Percentiles rank a stretch among this genome's conserved stretches.
Conservation (phyloP, 2,888 invertebrate species). For the Pheosia gnoma region DNA sequence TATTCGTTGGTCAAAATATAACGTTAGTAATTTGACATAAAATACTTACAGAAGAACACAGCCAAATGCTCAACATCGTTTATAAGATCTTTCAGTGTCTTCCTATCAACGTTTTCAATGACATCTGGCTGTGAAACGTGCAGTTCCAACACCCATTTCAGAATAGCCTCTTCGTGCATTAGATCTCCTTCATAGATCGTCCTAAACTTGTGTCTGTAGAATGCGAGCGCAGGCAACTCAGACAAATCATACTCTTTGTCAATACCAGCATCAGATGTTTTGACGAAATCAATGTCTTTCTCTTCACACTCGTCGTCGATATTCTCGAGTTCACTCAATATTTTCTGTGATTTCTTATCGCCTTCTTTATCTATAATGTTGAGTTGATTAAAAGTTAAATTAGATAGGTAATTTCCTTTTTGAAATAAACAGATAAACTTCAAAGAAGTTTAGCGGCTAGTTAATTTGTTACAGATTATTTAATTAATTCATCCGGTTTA, state of each 20-base stretch:
- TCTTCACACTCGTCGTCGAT: conserved; percentile 97
- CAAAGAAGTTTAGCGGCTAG: neutral
- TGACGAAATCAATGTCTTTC: conserved; percentile 95
- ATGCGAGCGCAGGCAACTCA: conserved; percentile 91
- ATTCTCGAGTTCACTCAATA: conserved; percentile 94
- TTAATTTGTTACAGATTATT: too few species aligned
- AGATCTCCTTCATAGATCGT: conserved; percentile 95
- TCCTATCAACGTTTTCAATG: conserved; percentile 95
- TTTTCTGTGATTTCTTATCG: conserved; percentile 94
- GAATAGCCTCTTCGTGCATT: conserved; percentile 95
- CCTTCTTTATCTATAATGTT: conserved; percentile 90
- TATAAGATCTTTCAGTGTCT: conserved; percentile 94
- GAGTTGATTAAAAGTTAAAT: neutral
- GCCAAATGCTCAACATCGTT: conserved; percentile 96
- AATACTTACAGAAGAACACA: conserved; percentile 93
- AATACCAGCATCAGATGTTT: conserved; percentile 94
- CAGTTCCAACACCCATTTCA: conserved; percentile 94
- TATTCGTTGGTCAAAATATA: too few species aligned
- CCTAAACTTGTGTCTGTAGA: conserved; percentile 94
- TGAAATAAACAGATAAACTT: neutral
- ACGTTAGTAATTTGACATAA: neutral
- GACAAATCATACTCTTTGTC: conserved; percentile 94
- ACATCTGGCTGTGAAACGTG: conserved; percentile 94
- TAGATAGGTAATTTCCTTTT: neutral
- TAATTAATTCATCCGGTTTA: too few species aligned